Base-by-base conservation (phyloP, 2,797 vertebrate genomes). In the Apogon hyalosoma region DNA sequence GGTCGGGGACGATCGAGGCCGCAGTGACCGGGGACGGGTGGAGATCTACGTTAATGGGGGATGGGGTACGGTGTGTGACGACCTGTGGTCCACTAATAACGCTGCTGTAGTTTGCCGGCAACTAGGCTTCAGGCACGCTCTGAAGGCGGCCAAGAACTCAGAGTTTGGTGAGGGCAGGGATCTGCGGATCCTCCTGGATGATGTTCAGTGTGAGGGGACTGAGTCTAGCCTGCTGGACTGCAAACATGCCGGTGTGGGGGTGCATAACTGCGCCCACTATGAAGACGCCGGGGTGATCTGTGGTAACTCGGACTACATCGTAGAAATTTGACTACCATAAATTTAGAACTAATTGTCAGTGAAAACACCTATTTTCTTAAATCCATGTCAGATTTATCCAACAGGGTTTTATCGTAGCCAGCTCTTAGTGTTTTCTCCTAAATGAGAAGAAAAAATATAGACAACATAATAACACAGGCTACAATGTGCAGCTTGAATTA, bases 41-140 rank as follows among this genome's bases (percentile, higher is more conserved):
- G 97, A 99, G 87, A 61, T 99, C 40, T 96, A 93, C 11, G 57
- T 88, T 2, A 61, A 88, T 0, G 93, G 95, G 0, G 65, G 93
- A 48, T 98, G 97, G 97, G 97, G 97, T 31, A 98, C 97, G 0
- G 94, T 98, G 45, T 99, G 97, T 0, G 97, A 98, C 0, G 97
- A 98, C 1, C 87, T 95, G 6, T 98, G 97, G 97, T 90, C 83
- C 65, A 47, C 7, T 1, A 54, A 83, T 0, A 95, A 94, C 0
- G 96, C 96, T 0, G 53, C 79, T 0, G 97, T 98, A 28, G 96
- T 98, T 58, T 99, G 97, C 70, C 93, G 80, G 36, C 97, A 98
- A 90, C 89, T 98, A 42, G 97, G 97, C 49, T 98, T 95, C 71
- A 82, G 53, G 0, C 48, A 89, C 0, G 94, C 77, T 0, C 73